phyloP scores from a whole-genome alignment of 2,113 vertebrate species.

The Acrocephalus arundinaceus region DNA sequence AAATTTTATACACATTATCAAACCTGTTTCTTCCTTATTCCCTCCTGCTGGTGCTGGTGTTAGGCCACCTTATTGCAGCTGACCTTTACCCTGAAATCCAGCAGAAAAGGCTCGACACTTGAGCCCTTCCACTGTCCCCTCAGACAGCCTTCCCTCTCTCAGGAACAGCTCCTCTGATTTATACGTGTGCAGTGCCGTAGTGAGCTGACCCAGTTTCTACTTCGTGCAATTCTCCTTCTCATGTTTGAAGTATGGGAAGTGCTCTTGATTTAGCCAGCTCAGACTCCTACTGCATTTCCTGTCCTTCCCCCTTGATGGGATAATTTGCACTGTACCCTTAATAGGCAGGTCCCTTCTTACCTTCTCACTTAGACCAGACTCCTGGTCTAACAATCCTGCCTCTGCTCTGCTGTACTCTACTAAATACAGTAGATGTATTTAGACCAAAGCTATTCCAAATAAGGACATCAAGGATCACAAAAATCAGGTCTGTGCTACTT shows the following conservation, averaged over 20 bases:
- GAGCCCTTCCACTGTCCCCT: background rate
- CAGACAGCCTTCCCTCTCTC: background rate
- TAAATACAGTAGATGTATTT: background rate
- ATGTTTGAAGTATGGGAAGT: background rate
- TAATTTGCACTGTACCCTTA: background rate
- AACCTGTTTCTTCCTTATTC: background rate
- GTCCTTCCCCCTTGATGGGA: background rate
- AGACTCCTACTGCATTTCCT: background rate
- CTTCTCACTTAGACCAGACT: background rate
- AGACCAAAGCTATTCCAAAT: background rate
- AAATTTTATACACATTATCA: background rate
- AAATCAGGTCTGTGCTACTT: background rate
- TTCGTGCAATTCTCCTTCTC: background rate
- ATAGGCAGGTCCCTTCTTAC: background rate
- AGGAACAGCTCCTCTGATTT: background rate
- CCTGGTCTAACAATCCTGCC: background rate
- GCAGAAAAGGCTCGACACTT: background rate
- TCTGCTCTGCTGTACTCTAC: background rate
- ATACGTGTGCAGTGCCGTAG: background rate
- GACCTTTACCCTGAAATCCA: background rate
- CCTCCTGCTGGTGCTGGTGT: background rate
- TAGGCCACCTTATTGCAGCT: background rate
- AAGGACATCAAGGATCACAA: background rate
- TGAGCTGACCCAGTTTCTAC: slow-evolving; percentile 19
- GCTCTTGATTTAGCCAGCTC: background rate